Base-by-base conservation (phyloP, 2,113 vertebrate genomes). In the Cnemophilus loriae region DNA sequence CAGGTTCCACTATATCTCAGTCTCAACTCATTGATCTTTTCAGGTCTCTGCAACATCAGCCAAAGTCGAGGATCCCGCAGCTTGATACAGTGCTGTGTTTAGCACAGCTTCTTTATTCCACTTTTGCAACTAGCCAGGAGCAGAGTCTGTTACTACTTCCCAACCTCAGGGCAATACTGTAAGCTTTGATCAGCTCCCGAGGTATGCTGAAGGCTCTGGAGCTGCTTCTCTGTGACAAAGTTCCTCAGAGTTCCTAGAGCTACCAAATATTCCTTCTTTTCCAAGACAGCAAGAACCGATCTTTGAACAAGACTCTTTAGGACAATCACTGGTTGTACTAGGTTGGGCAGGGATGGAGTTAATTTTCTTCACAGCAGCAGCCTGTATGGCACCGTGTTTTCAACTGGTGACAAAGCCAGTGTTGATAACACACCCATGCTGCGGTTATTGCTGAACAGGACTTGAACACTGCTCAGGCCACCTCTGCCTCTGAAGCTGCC, bases 251-350 rank as follows among this genome's bases (percentile, higher is more conserved):
- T 19, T 67, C 52, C 52, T 35, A 17, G 23, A 69, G 37, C 60
- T 52, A 85, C 49, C 37, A 85, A 64, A 47, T 26, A 93, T 5
- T 61, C 37, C 21, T 50, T 49, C 52, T 80, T 50, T 2, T 0
- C 0, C 30, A 76, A 46, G 44, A 21, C 13, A 70, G 21, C 18
- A 42, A 63, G 55, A 92, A 69, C 10, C 0, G 0, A 32, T 13
- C 28, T 64, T 81, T 73, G 44, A 64, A 80, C 4, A 30, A 32
- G 24, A 8, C 41, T n/a, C 27, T 37, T 73, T 18, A 26, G 33
- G 27, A 55, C 55, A 77, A 28, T 37, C 28, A 84, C 26, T 55
- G 14, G 20, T 32, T 61, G 22, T 50, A 49, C 49, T 42, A 55
- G 33, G 32, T 73, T 64, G 67, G 44, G 44, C 33, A 81, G 33